Evolutionary conservation across 2,113 vertebrate species (phyloP).

Genomic region (Solea solea): DNA sequence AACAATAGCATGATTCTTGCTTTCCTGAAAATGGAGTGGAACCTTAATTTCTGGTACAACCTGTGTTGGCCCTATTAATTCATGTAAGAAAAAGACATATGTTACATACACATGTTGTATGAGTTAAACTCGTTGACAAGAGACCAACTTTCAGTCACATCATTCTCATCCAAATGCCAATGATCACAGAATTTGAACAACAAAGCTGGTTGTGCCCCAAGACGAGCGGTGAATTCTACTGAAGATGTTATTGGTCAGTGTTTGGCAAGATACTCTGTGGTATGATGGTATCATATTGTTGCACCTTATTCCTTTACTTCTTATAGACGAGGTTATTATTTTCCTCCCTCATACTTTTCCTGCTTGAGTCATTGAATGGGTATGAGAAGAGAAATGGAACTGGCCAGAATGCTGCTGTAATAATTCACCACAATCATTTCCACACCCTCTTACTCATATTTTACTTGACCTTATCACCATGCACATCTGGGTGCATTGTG

Average conservation of each 20-base stretch:
- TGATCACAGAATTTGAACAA: too few species aligned
- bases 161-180: too few species aligned
- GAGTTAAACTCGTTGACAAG: too few species aligned
- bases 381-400: neutral
- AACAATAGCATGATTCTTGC: too few species aligned
- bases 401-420: neutral
- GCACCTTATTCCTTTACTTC: neutral
- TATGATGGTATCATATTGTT: neutral
- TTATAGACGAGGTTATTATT: neutral
- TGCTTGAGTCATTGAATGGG: neutral
- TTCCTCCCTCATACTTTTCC: neutral
- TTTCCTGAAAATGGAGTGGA: too few species aligned
- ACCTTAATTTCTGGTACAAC: too few species aligned
- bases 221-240: too few species aligned
- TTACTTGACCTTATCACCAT: neutral
- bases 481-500: neutral
- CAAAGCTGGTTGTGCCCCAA: too few species aligned
- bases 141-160: too few species aligned
- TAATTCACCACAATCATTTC: constrained; percentile 11
- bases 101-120: too few species aligned
- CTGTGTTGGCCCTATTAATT: too few species aligned
- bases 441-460: constrained; percentile 7
- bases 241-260: neutral
- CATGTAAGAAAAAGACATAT: too few species aligned
- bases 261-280: neutral